Percentiles rank a stretch among this genome's conserved stretches.
Conservation (phyloP, 64 coral and sea anemone species). For the Pocillopora damicornis region DNA sequence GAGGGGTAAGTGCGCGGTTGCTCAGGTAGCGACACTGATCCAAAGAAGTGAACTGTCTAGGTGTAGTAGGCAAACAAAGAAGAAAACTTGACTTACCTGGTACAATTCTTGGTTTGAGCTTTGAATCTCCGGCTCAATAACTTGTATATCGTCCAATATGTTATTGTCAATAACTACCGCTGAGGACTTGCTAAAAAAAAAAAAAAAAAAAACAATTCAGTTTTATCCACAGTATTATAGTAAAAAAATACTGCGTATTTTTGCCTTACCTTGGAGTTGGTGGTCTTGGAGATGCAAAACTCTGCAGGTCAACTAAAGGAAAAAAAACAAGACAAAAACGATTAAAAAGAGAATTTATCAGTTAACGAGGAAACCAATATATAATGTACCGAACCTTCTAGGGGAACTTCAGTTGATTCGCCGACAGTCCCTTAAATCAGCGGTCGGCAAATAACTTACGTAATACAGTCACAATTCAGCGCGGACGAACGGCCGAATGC, state of each 20-base stretch:
- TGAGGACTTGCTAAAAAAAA: slow-evolving; percentile 33
- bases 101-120: slow-evolving; percentile 58
- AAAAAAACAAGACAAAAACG: background rate
- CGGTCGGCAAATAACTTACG: too few species aligned
- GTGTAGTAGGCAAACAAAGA: background rate
- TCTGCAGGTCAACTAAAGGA: slow-evolving; percentile 59
- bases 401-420: too few species aligned
- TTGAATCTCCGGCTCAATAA: slow-evolving; percentile 82
- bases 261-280: slow-evolving; percentile 52
- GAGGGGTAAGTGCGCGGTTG: too few species aligned
- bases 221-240: background rate
- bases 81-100: slow-evolving; percentile 25
- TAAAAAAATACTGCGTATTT: background rate
- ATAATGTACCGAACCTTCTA: too few species aligned
- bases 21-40: background rate
- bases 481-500: too few species aligned
- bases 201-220: background rate
- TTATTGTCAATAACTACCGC: slow-evolving; percentile 52
- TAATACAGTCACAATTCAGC: too few species aligned
- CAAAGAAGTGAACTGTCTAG: background rate
- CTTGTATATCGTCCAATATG: slow-evolving; percentile 86
- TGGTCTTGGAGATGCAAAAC: slow-evolving; percentile 53
- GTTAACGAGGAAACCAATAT: too few species aligned
- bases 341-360: too few species aligned
- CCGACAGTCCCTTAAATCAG: too few species aligned